phyloP scores from a whole-genome alignment of 2,888 invertebrate genomes.

The Athripsodes cinereus region DNA sequence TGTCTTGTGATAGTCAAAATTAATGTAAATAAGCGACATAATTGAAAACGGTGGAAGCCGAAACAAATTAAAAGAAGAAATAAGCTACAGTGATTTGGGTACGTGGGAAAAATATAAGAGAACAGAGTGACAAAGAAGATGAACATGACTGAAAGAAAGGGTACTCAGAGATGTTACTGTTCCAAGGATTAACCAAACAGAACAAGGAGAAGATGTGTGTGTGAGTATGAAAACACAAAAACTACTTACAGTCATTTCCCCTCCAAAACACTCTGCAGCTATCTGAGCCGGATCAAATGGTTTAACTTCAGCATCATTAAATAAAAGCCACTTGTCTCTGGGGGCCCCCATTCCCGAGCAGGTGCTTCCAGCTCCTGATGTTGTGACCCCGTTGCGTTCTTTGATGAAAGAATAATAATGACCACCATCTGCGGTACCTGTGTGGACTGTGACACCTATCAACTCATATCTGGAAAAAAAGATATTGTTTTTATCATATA shows the following conservation, averaged over 20 bases:
- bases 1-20: too few species aligned
- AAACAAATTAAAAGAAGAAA: too few species aligned
- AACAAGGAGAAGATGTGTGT: too few species aligned
- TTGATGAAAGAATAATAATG: slow-evolving; percentile 96
- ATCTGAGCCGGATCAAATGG: slow-evolving; percentile 93
- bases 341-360: slow-evolving; percentile 48
- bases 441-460: slow-evolving; percentile 94
- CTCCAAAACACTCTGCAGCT: slow-evolving; percentile 93
- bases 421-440: slow-evolving; percentile 96
- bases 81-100: too few species aligned
- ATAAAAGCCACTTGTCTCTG: slow-evolving; percentile 87
- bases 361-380: slow-evolving; percentile 4
- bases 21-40: too few species aligned
- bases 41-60: too few species aligned
- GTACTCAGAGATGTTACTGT: too few species aligned
- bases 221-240: too few species aligned
- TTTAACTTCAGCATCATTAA: slow-evolving; percentile 91
- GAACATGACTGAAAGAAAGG: not conserved
- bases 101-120: too few species aligned
- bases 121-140: too few species aligned
- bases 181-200: too few species aligned
- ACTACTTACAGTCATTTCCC: slow-evolving; percentile 87
- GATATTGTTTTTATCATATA: too few species aligned
- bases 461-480: slow-evolving; percentile 59
- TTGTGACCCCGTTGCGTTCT: slow-evolving; percentile 61